Conservation (phyloP, 2,113 vertebrate species). For the Polyodon spathula region DNA sequence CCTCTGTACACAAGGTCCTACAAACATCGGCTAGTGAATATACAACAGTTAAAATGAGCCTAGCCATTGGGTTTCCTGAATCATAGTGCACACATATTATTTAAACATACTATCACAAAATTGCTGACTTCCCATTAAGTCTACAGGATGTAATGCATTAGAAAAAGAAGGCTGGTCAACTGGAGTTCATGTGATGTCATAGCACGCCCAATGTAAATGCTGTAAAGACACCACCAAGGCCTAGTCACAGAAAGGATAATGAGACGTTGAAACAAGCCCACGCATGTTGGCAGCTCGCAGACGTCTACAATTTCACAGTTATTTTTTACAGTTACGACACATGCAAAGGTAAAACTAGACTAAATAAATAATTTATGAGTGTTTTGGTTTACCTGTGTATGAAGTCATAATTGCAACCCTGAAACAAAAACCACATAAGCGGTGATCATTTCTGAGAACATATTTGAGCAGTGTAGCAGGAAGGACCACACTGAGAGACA, state of each 20-base stretch:
- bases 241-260: not conserved
- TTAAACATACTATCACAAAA: too few species aligned
- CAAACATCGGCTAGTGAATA: too few species aligned
- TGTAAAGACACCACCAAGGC: not conserved
- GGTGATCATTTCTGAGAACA: not conserved
- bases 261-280: not conserved
- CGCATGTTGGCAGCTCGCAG: slow-evolving; percentile 1
- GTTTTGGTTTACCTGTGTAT: slow-evolving; percentile 7
- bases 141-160: too few species aligned
- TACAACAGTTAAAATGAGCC: too few species aligned
- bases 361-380: not conserved
- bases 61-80: too few species aligned
- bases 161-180: too few species aligned
- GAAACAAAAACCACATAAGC: not conserved
- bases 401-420: slow-evolving; percentile 8
- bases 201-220: not conserved
- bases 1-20: too few species aligned
- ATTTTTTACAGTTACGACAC: slow-evolving; percentile 4
- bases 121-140: too few species aligned
- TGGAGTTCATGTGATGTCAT: too few species aligned
- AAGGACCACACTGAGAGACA: slow-evolving; percentile 7
- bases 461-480: not conserved
- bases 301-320: slow-evolving; percentile 11
- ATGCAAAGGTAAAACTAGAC: not conserved
- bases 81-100: too few species aligned